A percentile compares a stretch with the other conserved stretches of the same genome.
phyloP scores from a whole-genome alignment of 2,888 invertebrate species.

The Euphydryas editha region DNA sequence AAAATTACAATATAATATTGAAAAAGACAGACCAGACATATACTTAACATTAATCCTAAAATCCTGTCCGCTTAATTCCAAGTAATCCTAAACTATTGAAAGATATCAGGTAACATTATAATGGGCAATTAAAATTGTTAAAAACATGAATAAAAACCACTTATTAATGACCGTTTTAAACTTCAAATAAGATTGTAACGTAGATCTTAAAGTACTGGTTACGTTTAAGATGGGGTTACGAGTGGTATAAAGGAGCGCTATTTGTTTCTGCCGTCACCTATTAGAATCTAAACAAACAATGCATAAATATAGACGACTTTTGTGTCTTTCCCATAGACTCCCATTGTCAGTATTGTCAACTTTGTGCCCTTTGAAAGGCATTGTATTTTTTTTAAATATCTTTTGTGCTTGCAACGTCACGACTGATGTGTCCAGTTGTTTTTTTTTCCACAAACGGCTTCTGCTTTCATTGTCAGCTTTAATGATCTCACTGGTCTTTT shows the following conservation, averaged over 20 bases:
- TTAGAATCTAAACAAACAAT: constrained; percentile 79
- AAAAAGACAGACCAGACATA: neutral
- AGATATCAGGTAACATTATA: constrained; percentile 79
- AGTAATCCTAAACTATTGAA: constrained; percentile 41
- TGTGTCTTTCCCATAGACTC: constrained; percentile 70
- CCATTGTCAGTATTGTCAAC: constrained; percentile 75
- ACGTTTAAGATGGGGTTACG: constrained; percentile 63
- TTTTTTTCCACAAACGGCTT: constrained; percentile 44
- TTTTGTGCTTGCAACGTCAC: constrained; percentile 54
- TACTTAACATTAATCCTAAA: neutral
- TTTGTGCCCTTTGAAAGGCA: constrained; percentile 61
- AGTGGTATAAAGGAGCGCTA: constrained; percentile 60
- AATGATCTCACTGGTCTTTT: constrained; percentile 39
- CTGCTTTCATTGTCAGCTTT: constrained; percentile 35
- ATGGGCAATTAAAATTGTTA: constrained; percentile 78
- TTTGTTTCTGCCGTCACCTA: constrained; percentile 80
- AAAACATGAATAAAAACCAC: constrained; percentile 56
- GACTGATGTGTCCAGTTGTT: constrained; percentile 63
- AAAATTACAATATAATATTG: neutral
- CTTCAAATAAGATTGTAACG: constrained; percentile 23
- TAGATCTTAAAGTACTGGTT: constrained; percentile 48
- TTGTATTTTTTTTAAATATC: constrained; percentile 62
- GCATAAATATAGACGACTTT: constrained; percentile 73
- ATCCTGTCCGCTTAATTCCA: constrained; percentile 3
- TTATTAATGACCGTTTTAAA: constrained; percentile 42